Evolutionary conservation across 2,888 invertebrate species (phyloP), one percentile per base, ranked within the genome.

Genomic region (Drosophila gaucha): DNA sequence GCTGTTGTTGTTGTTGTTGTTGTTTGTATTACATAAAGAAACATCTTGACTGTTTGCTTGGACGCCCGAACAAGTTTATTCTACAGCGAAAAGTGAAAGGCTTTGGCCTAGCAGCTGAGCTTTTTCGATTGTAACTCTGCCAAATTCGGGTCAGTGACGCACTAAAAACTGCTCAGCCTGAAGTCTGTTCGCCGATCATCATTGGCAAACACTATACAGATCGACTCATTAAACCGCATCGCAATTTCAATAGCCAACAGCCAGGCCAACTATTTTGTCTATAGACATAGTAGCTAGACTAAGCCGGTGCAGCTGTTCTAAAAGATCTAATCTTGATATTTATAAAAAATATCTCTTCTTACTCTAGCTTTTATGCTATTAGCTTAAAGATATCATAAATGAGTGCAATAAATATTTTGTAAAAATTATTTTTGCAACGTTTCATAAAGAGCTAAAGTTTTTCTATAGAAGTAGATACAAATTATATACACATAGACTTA

Each of bases 111-210:
- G 64, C 52, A 57, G 49, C 59, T 59, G 28, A 46, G 43, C 18
- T 18, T 56, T 54, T 58, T 58, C 51, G 14, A 20, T 62, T 47
- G 49, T 68, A 58, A 56, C 64, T 71, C 35, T 31, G 47, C 33
- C 57, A 62, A 69, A 84, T 75, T 73, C 75, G 75, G 84, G 84
- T 84, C 88, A 88, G 80, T 80, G 85, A 80, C 85, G 87, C 88
- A 84, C 75, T 88, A 69, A 83, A 80, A 76, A 56, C 44, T 28
- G 44, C 58, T 67, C 51, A 35, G 39, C 28, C 24, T 22, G 49
- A 36, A 33, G 22, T 49, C 47, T 57, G 39, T 58, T 41, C 65
- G 52, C n/a, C 28, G 28, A n/a, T 43, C 43, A 63, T 64, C 54
- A 39, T 38, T 67, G 28, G 36, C 35, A 30, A 46, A 24, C 28